Percentiles rank a stretch among this genome's conserved stretches.
Conservation (phyloP, 2,797 vertebrate species). For the Fringilla coelebs region DNA sequence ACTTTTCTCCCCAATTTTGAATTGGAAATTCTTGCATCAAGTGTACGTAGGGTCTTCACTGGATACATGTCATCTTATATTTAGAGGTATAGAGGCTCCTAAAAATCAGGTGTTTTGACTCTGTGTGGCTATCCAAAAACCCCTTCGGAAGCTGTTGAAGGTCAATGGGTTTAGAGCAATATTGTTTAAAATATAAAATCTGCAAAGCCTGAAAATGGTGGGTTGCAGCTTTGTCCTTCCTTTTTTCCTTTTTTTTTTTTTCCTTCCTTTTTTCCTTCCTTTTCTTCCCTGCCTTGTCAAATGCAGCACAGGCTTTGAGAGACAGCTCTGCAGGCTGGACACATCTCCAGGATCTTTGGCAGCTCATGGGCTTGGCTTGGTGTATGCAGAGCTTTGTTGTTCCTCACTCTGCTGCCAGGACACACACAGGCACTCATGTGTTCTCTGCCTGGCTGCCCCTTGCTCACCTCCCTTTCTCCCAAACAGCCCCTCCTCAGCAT, state of each 20-base stretch:
- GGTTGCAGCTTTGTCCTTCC: not conserved
- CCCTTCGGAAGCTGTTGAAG: not conserved
- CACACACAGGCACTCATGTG: not conserved
- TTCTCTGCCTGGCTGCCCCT: not conserved
- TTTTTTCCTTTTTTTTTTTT: not conserved
- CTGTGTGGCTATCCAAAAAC: not conserved
- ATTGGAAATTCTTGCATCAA: not conserved
- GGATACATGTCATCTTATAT: not conserved
- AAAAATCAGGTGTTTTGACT: not conserved
- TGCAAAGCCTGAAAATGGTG: not conserved
- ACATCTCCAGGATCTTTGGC: not conserved
- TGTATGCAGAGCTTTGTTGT: not conserved
- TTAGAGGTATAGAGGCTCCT: not conserved
- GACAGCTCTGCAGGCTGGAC: not conserved
- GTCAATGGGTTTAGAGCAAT: not conserved
- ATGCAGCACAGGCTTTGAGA: not conserved
- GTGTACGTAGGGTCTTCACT: not conserved
- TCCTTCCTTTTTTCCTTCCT: not conserved
- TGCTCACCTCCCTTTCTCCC: not conserved
- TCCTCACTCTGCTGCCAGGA: not conserved
- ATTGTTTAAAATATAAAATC: not conserved
- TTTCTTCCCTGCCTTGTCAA: not conserved
- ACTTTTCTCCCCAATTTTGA: not conserved
- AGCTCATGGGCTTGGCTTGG: not conserved
- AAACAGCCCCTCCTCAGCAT: fast-evolving